Evolutionary conservation across 2,888 invertebrate species (phyloP).

Genomic region (Thecophora atra): DNA sequence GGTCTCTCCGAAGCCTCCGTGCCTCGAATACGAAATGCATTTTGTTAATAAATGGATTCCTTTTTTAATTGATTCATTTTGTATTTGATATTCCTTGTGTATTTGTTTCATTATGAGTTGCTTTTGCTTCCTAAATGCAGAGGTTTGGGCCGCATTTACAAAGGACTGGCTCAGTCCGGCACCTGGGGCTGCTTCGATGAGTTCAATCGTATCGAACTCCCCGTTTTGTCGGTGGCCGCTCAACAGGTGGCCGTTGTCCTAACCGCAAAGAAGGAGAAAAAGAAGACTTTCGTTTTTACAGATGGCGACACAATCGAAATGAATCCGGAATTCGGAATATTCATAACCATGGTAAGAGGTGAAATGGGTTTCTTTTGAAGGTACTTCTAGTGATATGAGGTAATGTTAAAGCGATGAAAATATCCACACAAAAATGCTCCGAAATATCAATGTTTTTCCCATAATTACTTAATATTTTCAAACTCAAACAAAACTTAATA

Average conservation of each 20-base stretch:
- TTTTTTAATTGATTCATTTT: neutral
- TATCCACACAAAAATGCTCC: too few species aligned
- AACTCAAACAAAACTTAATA: too few species aligned
- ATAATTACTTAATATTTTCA: too few species aligned
- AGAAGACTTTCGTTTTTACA: conserved; percentile 89
- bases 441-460: too few species aligned
- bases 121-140: conserved; percentile 63
- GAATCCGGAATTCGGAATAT: conserved; percentile 96
- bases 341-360: conserved; percentile 88
- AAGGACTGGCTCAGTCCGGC: conserved; percentile 94
- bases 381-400: neutral
- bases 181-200: conserved; percentile 99
- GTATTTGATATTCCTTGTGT: neutral
- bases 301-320: conserved; percentile 93
- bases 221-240: conserved; percentile 93
- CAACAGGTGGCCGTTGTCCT: conserved; percentile 96
- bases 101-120: neutral
- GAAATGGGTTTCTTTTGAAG: too few species aligned
- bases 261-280: conserved; percentile 92
- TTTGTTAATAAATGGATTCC: neutral
- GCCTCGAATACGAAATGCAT: neutral
- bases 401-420: too few species aligned
- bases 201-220: conserved; percentile 94
- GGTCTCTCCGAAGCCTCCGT: conserved; percentile 7
- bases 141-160: conserved; percentile 93